Conservation (phyloP, 2,888 invertebrate species). For the Drosophila ezoana region DNA sequence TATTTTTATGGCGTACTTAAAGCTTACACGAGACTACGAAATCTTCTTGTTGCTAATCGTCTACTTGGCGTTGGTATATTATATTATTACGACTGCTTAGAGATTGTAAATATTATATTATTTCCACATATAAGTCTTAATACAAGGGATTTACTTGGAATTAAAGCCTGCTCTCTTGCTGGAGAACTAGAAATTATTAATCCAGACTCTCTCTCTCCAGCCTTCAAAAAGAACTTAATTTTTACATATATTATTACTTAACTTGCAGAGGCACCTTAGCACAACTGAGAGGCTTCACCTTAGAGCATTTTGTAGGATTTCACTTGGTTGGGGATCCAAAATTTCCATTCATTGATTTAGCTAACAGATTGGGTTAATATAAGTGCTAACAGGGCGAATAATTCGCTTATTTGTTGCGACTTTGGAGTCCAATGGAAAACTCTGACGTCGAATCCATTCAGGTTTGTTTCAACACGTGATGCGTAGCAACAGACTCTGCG, state of each 20-base stretch:
- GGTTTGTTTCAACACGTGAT: conserved; percentile 46
- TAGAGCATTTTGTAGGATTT: background rate
- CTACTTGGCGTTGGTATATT: background rate
- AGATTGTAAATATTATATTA: no score
- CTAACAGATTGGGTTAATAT: background rate
- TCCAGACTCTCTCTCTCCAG: no score
- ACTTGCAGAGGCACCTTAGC: no score
- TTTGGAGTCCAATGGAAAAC: conserved; percentile 20
- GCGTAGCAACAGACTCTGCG: conserved; percentile 22
- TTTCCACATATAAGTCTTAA: no score
- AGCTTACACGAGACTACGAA: background rate
- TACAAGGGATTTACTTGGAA: no score
- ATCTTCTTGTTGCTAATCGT: background rate
- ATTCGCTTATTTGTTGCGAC: conserved; percentile 11
- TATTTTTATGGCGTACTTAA: background rate
- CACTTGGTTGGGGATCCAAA: background rate
- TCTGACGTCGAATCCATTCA: conserved; percentile 54
- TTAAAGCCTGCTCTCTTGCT: no score
- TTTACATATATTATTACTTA: no score
- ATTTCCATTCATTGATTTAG: background rate
- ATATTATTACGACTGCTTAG: background rate
- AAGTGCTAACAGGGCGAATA: conserved; percentile 5
- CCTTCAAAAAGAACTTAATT: no score
- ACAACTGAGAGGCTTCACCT: no score
- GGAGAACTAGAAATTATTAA: no score